phyloP scores from a whole-genome alignment of 2,113 vertebrate species.

The Crocuta crocuta region DNA sequence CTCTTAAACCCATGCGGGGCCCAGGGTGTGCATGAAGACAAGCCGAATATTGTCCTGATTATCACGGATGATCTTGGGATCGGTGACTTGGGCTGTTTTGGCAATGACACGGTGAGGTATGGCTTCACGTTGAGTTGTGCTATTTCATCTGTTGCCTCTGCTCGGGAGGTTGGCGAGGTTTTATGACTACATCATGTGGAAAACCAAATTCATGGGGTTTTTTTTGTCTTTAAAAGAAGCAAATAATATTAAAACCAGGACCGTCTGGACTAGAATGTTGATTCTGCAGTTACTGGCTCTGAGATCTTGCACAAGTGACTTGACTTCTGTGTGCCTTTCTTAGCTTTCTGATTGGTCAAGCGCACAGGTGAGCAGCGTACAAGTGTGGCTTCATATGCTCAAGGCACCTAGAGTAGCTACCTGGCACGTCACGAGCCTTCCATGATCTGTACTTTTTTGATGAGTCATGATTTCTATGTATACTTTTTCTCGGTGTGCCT shows the following conservation, averaged over 20 bases:
- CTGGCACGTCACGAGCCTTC: too few relatives aligned
- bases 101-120: conserved; percentile 92
- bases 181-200: accelerated
- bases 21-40: conserved; percentile 18
- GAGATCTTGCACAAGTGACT: neutral
- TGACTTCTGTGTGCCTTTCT: neutral
- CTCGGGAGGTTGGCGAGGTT: neutral
- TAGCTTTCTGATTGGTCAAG: neutral
- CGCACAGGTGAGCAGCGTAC: neutral
- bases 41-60: conserved; percentile 91
- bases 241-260: too few relatives aligned
- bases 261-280: too few relatives aligned
- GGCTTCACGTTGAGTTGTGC: accelerated
- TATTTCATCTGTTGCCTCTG: neutral
- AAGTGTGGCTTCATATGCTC: neutral
- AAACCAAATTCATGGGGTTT: neutral
- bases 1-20: neutral
- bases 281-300: accelerated
- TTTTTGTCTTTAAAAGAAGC: neutral
- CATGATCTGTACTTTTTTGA: neutral
- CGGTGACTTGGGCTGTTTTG: conserved; percentile 93
- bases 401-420: too few relatives aligned
- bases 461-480: neutral
- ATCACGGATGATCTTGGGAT: conserved; percentile 93
- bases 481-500: neutral